Evolutionary conservation across 2,888 invertebrate genomes (phyloP).

Genomic region (Brassicogethes aeneus): DNA sequence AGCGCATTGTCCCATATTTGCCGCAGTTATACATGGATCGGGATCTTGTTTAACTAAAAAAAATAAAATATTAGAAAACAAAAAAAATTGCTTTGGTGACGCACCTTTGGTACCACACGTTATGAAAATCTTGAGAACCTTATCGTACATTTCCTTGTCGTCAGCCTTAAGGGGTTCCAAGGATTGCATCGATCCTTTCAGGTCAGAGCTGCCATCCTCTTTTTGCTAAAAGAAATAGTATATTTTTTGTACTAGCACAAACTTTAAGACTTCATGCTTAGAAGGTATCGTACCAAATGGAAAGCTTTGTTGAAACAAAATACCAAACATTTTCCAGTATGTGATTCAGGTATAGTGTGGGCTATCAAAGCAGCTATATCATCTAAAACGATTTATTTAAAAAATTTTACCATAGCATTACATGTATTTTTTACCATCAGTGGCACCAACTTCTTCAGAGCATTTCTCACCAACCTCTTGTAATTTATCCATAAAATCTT

Average conservation of each 20-base stretch:
- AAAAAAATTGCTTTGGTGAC: too few species aligned
- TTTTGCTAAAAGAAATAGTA: constrained; percentile 16
- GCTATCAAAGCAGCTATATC: constrained; percentile 17
- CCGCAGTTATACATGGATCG: constrained; percentile 23
- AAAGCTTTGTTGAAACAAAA: constrained; percentile 18
- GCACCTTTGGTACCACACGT: constrained; percentile 8
- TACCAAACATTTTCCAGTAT: constrained; percentile 22
- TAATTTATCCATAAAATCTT: constrained; percentile 20
- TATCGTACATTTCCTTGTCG: constrained; percentile 17
- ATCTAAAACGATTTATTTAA: constrained; percentile 13
- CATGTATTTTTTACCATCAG: constrained; percentile 16
- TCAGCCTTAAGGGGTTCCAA: constrained; percentile 16
- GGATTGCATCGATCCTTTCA: constrained; percentile 12
- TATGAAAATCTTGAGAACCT: constrained; percentile 13
- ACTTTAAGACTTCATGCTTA: too few species aligned
- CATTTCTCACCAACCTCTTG: constrained; percentile 21
- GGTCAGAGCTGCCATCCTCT: constrained; percentile 16
- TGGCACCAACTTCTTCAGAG: constrained; percentile 21
- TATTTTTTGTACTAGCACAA: too few species aligned
- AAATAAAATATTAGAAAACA: too few species aligned
- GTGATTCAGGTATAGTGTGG: constrained; percentile 15
- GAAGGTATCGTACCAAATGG: constrained; percentile 18
- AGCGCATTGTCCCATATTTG: constrained; percentile 18
- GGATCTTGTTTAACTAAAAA: constrained; percentile 18
- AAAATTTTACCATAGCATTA: neutral